Base-by-base conservation (phyloP, 2,888 invertebrate species). In the Apoderus coryli region DNA sequence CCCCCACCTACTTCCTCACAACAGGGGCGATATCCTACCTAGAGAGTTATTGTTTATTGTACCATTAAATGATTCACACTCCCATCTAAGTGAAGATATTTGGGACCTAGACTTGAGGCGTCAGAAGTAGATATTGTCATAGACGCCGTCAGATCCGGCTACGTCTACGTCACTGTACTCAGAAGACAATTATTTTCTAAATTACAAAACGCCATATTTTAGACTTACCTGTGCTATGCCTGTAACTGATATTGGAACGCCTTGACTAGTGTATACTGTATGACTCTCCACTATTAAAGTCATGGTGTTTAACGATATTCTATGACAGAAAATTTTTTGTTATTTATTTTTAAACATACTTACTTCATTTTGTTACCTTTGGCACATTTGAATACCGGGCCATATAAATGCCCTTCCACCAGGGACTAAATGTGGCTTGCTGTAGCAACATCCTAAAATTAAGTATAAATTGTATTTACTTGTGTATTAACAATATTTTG, bases 361-460 rank as follows among this genome's bases (percentile, higher is more conserved):
- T 19, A 19, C n/a, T 19, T 19, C n/a, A 19, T n/a, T n/a, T 19
- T 6, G 19, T 25, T 36, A 76, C 76, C 76, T 73, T 56, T 85
- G 84, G 32, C 85, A 82, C 56, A 71, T 73, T 55, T 86, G 85
- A 40, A 95, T 69, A 5, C 80, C 68, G 3, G 96, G 96, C 92
- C 92, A 93, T 10, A 96, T 93, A 62, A 95, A 96, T 13, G 92
- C 90, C 31, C 95, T 69, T 6, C 96, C 96, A 38, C 96, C 96
- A 22, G 93, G 90, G 31, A 96, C 85, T 43, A 95, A 63, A 31
- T 88, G 64, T 22, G 95, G 95, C 59, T 88, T 88, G 48, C 79
- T 73, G 58, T 92, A 86, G 57, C 90, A 93, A 61, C 92, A 93
- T 72, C 93, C 95, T 93, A 35, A 25, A 26, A 9, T 6, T 11